These are phyloP conservation scores for Nemoura dubitans DNA, from an alignment of 2,888 invertebrate genomes.

Conservation along the genomic window DNA sequence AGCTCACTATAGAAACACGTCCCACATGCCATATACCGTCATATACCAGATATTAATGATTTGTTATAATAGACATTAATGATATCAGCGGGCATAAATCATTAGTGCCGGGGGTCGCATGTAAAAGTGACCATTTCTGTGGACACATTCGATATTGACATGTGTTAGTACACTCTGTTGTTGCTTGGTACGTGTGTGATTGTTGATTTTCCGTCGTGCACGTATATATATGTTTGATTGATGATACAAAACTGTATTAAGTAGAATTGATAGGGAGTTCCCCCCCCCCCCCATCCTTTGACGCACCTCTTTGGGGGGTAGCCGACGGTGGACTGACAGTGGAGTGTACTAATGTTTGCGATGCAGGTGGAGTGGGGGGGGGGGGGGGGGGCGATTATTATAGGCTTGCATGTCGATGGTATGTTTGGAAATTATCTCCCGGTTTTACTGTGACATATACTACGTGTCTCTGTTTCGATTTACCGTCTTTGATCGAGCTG, in stretches of 20 bases:
- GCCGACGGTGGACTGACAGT: too few species aligned
- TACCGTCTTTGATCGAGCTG: too few species aligned
- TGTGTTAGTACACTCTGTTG: background rate
- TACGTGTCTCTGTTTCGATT: too few species aligned
- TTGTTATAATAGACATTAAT: constrained; percentile 1
- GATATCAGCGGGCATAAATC: background rate
- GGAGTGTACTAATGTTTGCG: too few species aligned
- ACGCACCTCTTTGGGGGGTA: too few species aligned
- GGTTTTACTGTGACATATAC: background rate
- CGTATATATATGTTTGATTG: background rate
- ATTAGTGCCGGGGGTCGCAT: background rate
- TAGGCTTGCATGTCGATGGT: background rate
- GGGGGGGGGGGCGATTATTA: too few species aligned
- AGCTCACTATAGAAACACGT: background rate
- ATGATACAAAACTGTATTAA: background rate
- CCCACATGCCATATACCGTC: too few species aligned
- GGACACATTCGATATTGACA: background rate
- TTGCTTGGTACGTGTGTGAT: background rate
- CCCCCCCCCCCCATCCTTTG: too few species aligned
- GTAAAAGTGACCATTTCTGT: background rate
- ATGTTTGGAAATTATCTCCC: background rate
- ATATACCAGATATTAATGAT: background rate
- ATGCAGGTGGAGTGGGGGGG: too few species aligned
- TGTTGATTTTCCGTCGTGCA: background rate
- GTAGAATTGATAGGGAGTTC: background rate